Evolutionary conservation across 2,113 vertebrate genomes (phyloP).

Genomic region (Anthoscopus minutus): DNA sequence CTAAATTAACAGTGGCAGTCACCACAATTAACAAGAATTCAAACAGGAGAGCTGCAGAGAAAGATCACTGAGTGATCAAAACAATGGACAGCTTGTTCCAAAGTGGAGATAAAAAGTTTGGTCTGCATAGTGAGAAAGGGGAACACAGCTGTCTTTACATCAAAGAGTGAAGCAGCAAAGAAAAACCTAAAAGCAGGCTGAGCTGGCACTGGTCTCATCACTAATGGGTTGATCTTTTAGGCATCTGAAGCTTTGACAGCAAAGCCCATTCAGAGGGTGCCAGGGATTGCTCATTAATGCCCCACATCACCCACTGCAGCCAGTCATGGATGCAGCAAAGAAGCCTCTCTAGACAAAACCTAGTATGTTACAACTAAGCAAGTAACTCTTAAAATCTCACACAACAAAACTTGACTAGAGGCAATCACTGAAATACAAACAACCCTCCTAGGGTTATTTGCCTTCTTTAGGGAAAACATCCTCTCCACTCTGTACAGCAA

Average conservation of each 20-base stretch:
- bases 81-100: slow-evolving; percentile 36
- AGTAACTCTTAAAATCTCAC: not conserved
- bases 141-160: slow-evolving; percentile 46
- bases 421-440: not conserved
- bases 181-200: slow-evolving; percentile 7
- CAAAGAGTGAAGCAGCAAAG: slow-evolving; percentile 3
- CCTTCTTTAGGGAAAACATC: not conserved
- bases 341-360: not conserved
- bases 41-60: not conserved
- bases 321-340: not conserved
- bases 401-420: not conserved
- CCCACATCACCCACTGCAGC: not conserved
- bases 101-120: not conserved
- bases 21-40: not conserved
- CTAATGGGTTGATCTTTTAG: not conserved
- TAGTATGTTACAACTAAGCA: not conserved
- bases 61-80: not conserved
- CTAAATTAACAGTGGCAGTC: not conserved
- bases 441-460: not conserved
- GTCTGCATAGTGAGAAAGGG: not conserved
- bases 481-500: not conserved
- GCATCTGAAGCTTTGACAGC: slow-evolving; percentile 36
- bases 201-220: not conserved
- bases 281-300: slow-evolving; percentile 13
- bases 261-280: slow-evolving; percentile 4